Evolutionary conservation across 2,113 vertebrate genomes (phyloP).

Genomic region (Nibea coibor): DNA sequence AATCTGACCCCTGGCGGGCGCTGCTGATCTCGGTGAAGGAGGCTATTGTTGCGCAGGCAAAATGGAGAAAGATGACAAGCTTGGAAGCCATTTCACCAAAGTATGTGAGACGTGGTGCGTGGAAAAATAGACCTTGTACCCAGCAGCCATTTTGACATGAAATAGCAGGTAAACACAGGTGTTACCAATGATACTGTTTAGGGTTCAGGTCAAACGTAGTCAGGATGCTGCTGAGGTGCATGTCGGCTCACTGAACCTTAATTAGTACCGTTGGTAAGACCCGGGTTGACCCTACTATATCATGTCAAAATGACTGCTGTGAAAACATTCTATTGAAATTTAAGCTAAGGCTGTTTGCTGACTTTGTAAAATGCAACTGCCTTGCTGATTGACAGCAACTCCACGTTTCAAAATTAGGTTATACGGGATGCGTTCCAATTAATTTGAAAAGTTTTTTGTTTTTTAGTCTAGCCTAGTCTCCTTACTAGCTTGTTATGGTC

Average conservation of each 20-base stretch:
- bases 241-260: too few species aligned
- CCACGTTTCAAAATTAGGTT: too few species aligned
- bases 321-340: too few species aligned
- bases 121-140: not conserved
- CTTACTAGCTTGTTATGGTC: not conserved
- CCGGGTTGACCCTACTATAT: too few species aligned
- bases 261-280: too few species aligned
- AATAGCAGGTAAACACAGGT: too few species aligned
- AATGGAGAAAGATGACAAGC: not conserved
- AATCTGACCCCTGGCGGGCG: not conserved
- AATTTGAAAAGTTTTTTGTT: not conserved
- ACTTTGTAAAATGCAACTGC: not conserved
- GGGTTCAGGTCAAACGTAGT: too few species aligned
- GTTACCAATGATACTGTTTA: too few species aligned
- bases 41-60: not conserved
- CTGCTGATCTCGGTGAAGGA: slow-evolving; percentile 1
- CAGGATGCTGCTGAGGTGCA: too few species aligned
- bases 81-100: not conserved
- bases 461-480: too few species aligned
- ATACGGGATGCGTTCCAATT: not conserved
- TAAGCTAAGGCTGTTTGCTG: not conserved
- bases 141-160: too few species aligned
- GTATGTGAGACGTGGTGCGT: not conserved
- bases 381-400: not conserved
- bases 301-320: too few species aligned